Percentiles rank a stretch among this genome's conserved stretches.
phyloP scores from a whole-genome alignment of 2,113 vertebrate genomes.

The Hirundichthys speculiger region DNA sequence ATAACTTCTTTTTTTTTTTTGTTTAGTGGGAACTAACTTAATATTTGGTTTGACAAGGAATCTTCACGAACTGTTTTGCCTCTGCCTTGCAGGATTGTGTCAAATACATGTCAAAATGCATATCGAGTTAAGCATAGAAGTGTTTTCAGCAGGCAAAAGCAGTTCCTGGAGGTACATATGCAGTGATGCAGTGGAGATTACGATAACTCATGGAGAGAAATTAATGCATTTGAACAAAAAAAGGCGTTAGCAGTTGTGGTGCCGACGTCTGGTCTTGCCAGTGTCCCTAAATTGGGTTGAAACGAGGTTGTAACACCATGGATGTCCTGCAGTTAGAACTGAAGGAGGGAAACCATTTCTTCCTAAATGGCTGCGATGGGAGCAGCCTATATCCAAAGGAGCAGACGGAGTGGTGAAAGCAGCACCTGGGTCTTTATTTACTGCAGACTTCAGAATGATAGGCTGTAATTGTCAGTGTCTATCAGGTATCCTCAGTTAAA shows the following conservation, averaged over 20 bases:
- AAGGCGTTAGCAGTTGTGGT: conserved; percentile 33
- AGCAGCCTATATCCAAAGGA: conserved; percentile 43
- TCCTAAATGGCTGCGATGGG: conserved; percentile 48
- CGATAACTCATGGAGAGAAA: background rate
- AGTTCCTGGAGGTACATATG: background rate
- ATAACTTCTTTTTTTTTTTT: too few species aligned
- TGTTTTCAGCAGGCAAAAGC: background rate
- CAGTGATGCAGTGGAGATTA: conserved; percentile 9
- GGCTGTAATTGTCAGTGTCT: conserved; percentile 33
- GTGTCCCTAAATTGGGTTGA: conserved; percentile 29
- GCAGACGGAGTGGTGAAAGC: conserved; percentile 47
- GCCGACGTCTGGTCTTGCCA: conserved; percentile 20
- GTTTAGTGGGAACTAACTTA: too few species aligned
- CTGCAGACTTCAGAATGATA: conserved; percentile 44
- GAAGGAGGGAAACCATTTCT: conserved; percentile 70
- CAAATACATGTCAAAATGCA: background rate
- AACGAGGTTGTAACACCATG: conserved; percentile 7
- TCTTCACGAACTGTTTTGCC: background rate
- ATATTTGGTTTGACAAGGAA: too few species aligned
- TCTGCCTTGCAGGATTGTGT: background rate
- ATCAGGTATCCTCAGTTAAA: conserved; percentile 39
- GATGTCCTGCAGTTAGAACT: conserved; percentile 62
- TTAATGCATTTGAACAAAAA: conserved; percentile 26
- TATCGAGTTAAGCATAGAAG: background rate
- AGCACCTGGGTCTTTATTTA: conserved; percentile 58